These are phyloP conservation scores for Botia almorhae DNA, from an alignment of 2,797 vertebrate species.

Conservation along the genomic window DNA sequence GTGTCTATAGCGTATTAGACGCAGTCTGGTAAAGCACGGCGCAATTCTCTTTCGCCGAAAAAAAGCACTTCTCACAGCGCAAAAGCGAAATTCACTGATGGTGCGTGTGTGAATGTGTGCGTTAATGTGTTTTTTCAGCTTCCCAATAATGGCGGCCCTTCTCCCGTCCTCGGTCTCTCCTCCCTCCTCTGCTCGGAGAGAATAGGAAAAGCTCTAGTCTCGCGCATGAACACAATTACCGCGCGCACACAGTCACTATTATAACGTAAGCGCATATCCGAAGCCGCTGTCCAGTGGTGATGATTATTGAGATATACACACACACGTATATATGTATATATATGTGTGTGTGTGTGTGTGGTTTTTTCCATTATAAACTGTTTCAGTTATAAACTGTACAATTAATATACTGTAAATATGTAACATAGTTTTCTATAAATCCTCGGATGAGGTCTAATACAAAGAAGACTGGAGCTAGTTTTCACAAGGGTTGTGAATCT, in stretches of 20 bases:
- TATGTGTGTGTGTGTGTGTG: no score
- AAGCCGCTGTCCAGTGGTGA: background rate
- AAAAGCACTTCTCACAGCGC: slow-evolving; percentile 46
- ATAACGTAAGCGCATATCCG: background rate
- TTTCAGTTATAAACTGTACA: background rate
- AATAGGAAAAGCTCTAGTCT: slow-evolving; percentile 61
- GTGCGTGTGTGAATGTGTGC: slow-evolving; percentile 56
- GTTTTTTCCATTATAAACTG: background rate
- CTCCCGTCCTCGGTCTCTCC: slow-evolving; percentile 79
- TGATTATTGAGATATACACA: background rate
- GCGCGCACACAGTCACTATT: slow-evolving; percentile 8
- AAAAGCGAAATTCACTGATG: slow-evolving; percentile 68
- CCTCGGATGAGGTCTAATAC: background rate
- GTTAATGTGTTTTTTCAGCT: slow-evolving; percentile 70
- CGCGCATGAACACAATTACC: slow-evolving; percentile 79
- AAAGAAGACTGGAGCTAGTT: no score
- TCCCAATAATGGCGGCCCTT: slow-evolving; percentile 85
- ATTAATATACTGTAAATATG: background rate
- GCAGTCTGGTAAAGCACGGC: slow-evolving; percentile 13
- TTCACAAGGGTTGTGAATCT: no score
- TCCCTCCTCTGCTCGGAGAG: slow-evolving; percentile 60
- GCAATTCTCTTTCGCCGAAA: slow-evolving; percentile 20
- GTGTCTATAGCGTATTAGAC: slow-evolving; percentile 30
- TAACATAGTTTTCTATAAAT: background rate
- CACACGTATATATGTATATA: no score